These are phyloP conservation scores for Cryptocheilus praepositus DNA, from an alignment of 2,888 invertebrate species.

Conservation along the genomic window DNA sequence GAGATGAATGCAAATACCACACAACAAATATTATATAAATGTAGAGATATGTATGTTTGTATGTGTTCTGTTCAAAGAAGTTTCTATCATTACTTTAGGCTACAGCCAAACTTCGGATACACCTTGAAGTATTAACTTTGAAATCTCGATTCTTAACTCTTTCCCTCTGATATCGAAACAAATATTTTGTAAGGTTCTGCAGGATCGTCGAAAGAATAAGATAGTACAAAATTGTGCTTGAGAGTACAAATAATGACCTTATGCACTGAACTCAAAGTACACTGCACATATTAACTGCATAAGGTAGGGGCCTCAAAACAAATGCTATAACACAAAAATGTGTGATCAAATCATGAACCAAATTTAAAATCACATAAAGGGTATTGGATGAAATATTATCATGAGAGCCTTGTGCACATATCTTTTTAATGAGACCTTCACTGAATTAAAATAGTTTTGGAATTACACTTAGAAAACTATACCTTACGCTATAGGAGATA, in stretches of 20 bases:
- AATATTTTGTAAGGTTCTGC: slow-evolving; percentile 32
- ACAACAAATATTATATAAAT: slow-evolving; percentile 46
- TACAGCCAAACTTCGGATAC: slow-evolving; percentile 17
- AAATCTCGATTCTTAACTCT: slow-evolving; percentile 46
- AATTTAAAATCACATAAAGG: too few species aligned
- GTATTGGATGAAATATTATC: too few species aligned
- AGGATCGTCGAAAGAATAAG: slow-evolving; percentile 28
- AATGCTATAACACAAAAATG: too few species aligned
- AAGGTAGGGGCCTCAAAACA: slow-evolving; percentile 35
- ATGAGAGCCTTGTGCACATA: neutral
- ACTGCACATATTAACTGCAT: slow-evolving; percentile 29
- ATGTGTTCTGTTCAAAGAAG: slow-evolving; percentile 29
- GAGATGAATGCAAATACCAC: slow-evolving; percentile 68
- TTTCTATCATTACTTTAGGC: slow-evolving; percentile 20
- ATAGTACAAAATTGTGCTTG: slow-evolving; percentile 23
- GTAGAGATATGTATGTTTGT: slow-evolving; percentile 33
- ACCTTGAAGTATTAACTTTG: slow-evolving; percentile 3
- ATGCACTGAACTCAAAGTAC: slow-evolving; percentile 33
- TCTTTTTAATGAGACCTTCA: neutral
- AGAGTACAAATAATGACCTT: neutral
- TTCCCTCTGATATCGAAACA: slow-evolving; percentile 42
- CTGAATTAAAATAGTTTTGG: neutral
- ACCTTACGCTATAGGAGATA: slow-evolving; percentile 46
- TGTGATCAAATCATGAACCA: too few species aligned
- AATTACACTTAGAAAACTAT: slow-evolving; percentile 28